A percentile compares a stretch with the other conserved stretches of the same genome.
Evolutionary conservation across 1,140 invertebrate genomes (phyloP).

Genomic region (Trachymyrmex septentrionalis): DNA sequence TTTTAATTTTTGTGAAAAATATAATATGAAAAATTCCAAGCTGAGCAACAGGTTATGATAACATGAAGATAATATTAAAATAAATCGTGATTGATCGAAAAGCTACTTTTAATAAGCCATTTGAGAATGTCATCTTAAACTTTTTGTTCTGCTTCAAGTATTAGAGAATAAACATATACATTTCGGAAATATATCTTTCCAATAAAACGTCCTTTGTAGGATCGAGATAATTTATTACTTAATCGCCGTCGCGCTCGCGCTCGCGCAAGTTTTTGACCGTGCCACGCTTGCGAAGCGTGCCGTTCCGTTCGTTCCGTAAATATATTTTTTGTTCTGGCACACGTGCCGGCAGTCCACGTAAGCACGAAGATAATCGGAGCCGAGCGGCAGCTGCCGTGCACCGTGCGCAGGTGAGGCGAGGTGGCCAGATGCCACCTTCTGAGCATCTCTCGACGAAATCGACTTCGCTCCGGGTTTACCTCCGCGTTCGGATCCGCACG

Average conservation of each 20-base stretch:
- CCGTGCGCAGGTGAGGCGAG: conserved; percentile 68
- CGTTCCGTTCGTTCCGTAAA: conserved; percentile 52
- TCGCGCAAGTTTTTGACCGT: conserved; percentile 28
- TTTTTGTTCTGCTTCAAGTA: no score
- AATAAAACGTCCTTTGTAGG: not conserved
- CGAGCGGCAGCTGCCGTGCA: conserved; percentile 70
- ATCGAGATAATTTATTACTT: conserved; percentile 14
- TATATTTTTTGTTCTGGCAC: conserved; percentile 70
- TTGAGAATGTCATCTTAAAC: no score
- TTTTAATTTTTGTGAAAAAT: not conserved
- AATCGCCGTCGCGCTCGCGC: conserved; percentile 6
- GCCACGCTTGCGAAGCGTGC: conserved; percentile 37
- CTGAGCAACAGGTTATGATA: no score
- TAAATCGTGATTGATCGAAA: no score
- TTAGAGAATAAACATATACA: no score
- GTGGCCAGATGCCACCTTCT: conserved; percentile 71
- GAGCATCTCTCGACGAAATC: conserved; percentile 59
- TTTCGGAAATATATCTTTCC: not conserved
- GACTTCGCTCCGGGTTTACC: not conserved
- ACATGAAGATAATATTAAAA: no score
- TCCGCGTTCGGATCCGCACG: not conserved
- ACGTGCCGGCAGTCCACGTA: conserved; percentile 71
- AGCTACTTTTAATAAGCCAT: no score
- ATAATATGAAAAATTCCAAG: no score
- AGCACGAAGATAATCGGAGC: conserved; percentile 72